Evolutionary conservation across 2,797 vertebrate genomes (phyloP).

Genomic region (Sebastes goodei): DNA sequence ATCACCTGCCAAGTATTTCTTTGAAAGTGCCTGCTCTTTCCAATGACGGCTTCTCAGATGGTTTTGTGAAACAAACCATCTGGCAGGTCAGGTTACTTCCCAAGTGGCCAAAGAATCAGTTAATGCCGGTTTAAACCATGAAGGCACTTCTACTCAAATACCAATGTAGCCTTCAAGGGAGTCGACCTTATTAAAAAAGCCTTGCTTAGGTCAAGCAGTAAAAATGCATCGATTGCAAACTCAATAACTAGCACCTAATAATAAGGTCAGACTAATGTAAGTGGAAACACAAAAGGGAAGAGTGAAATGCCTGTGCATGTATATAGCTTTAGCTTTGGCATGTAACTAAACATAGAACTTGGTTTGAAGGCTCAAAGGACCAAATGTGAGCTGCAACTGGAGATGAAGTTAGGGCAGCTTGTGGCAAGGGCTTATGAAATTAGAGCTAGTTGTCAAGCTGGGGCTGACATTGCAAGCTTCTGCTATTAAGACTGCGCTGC

Average conservation of each 20-base stretch:
- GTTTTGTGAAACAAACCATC: no score
- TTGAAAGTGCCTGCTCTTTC: no score
- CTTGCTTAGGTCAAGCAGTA: neutral
- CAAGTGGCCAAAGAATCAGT: neutral
- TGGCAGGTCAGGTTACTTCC: no score
- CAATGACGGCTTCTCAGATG: no score
- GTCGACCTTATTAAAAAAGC: neutral
- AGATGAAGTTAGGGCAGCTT: conserved; percentile 20
- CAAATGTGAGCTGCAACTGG: neutral
- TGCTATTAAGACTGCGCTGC: conserved; percentile 16
- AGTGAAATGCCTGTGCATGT: neutral
- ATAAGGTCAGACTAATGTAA: neutral
- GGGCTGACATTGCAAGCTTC: conserved; percentile 33
- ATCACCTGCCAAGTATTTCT: no score
- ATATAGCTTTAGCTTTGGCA: neutral
- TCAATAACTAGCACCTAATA: conserved; percentile 4
- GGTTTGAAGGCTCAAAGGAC: neutral
- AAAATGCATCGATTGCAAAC: neutral
- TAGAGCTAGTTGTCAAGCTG: conserved; percentile 32
- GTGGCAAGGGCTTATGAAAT: conserved; percentile 47
- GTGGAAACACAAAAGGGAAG: neutral
- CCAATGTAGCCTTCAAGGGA: neutral
- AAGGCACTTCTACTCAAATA: neutral
- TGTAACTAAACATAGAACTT: neutral
- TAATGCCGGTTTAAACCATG: neutral